These are phyloP conservation scores for Calephelis virginiensis DNA, from an alignment of 1,140 invertebrate genomes.

Conservation along the genomic window DNA sequence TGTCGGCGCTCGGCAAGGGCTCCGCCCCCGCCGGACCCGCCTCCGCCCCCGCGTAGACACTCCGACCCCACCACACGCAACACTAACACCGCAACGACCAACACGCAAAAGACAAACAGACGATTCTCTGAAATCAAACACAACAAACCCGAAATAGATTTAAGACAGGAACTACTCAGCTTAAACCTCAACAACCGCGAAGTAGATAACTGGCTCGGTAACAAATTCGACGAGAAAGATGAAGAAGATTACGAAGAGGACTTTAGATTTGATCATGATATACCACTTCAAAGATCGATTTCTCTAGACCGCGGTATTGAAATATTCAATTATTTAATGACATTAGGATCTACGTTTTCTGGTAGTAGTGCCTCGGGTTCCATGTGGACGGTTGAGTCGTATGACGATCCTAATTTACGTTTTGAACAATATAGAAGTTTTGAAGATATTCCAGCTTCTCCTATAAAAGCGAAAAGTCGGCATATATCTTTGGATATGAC, in stretches of 20 bases:
- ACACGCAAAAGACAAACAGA: constrained; percentile 33
- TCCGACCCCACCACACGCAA: constrained; percentile 45
- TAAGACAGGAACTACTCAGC: constrained; percentile 56
- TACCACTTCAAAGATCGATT: constrained; percentile 58
- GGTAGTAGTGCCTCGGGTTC: constrained; percentile 34
- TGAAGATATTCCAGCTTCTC: constrained; percentile 68
- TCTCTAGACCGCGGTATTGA: constrained; percentile 65
- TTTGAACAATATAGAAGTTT: constrained; percentile 59
- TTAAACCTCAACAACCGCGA: constrained; percentile 51
- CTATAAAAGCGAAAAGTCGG: constrained; percentile 56
- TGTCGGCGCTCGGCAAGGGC: constrained; percentile 66
- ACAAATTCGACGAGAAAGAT: constrained; percentile 46
- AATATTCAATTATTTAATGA: constrained; percentile 56
- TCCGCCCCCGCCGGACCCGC: constrained; percentile 54
- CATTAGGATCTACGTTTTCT: constrained; percentile 41
- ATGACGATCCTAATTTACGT: constrained; percentile 34
- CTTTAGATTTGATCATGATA: constrained; percentile 54
- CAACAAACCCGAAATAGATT: constrained; percentile 46
- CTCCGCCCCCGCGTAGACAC: constrained; percentile 69
- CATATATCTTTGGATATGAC: constrained; percentile 55
- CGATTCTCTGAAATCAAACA: constrained; percentile 48
- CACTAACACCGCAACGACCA: constrained; percentile 14
- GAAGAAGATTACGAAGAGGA: constrained; percentile 35
- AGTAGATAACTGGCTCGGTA: constrained; percentile 59
- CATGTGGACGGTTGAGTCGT: constrained; percentile 51